Conservation (phyloP, 2,797 vertebrate species). For the Salarias fasciatus region DNA sequence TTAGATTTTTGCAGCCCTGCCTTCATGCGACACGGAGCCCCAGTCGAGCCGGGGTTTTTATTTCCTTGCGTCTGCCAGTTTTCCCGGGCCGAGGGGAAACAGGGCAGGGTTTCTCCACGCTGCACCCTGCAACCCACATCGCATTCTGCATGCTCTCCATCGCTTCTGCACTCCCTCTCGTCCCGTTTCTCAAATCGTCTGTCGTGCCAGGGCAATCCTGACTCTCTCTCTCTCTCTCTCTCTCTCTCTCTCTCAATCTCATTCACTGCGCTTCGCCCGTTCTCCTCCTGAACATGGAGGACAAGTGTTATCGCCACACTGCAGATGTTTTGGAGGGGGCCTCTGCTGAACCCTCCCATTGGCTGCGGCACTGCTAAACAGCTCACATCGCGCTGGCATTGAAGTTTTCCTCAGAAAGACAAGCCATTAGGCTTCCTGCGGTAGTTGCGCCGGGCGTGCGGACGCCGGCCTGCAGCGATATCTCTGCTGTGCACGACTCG, state of each 20-base stretch:
- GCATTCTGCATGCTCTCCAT: conserved; percentile 58
- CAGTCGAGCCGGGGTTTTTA: conserved; percentile 33
- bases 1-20: conserved; percentile 47
- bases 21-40: conserved; percentile 22
- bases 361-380: conserved; percentile 56
- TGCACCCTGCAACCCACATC: conserved; percentile 60
- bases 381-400: conserved; percentile 30
- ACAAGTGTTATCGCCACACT: conserved; percentile 76
- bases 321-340: conserved; percentile 68
- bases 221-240: conserved; percentile 2
- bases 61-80: conserved; percentile 34
- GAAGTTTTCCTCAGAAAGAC: conserved; percentile 56
- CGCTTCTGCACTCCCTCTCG: conserved; percentile 44
- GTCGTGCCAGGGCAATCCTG: conserved; percentile 39
- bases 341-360: conserved; percentile 51
- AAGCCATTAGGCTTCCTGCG: conserved; percentile 60
- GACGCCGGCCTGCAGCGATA: conserved; percentile 45
- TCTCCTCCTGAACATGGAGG: conserved; percentile 51
- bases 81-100: conserved; percentile 28
- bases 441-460: conserved; percentile 18
- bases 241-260: conserved; percentile 21
- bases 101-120: conserved; percentile 56
- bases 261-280: conserved; percentile 26
- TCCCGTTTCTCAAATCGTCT: conserved; percentile 45
- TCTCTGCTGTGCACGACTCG: conserved; percentile 49